Evolutionary conservation across 2,113 vertebrate species (phyloP).

Genomic region (Actenoides lindsayi): DNA sequence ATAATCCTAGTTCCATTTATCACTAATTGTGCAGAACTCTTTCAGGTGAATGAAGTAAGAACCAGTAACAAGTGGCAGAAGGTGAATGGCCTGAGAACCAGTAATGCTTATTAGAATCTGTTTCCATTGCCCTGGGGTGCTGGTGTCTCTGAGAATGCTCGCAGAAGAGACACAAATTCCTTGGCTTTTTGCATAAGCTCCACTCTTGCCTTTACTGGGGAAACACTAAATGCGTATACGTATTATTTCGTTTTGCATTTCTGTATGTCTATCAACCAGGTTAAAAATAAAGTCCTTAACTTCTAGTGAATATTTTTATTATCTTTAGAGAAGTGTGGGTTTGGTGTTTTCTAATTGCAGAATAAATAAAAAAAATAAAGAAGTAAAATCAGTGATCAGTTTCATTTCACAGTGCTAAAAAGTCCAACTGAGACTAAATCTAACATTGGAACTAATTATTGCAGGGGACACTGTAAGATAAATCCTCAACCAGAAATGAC

Average conservation of each 20-base stretch:
- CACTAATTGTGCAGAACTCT: rapidly evolving
- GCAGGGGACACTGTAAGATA: background rate
- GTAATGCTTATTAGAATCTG: rapidly evolving
- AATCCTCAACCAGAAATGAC: background rate
- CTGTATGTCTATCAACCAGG: rapidly evolving
- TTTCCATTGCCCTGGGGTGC: rapidly evolving
- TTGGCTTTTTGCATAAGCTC: background rate
- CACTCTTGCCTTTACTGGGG: rapidly evolving
- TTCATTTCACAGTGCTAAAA: background rate
- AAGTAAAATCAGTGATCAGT: background rate
- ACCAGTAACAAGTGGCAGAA: too few species aligned
- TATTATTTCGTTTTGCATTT: background rate
- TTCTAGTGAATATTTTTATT: background rate
- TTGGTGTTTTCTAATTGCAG: background rate
- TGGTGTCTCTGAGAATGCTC: too few species aligned
- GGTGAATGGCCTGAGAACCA: rapidly evolving
- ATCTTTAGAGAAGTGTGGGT: background rate
- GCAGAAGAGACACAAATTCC: rapidly evolving
- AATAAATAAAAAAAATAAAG: background rate
- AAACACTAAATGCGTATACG: rapidly evolving
- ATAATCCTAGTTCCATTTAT: rapidly evolving
- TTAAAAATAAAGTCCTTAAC: background rate
- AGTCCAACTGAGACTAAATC: background rate
- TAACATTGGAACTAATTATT: background rate
- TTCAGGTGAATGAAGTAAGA: too few species aligned